These are phyloP conservation scores for Altica lythri DNA, from an alignment of 2,888 invertebrate genomes.

Conservation along the genomic window DNA sequence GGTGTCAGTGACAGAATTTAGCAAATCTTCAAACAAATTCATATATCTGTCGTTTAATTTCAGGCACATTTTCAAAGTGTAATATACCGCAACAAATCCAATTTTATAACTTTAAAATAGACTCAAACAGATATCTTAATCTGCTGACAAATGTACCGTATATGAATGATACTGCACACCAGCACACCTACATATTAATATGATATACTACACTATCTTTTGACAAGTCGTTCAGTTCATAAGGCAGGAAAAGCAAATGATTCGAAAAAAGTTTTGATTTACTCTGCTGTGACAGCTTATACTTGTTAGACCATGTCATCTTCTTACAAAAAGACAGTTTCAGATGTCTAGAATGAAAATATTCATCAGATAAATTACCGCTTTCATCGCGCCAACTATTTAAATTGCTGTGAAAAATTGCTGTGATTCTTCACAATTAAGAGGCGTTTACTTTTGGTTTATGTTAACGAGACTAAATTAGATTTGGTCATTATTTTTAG, in stretches of 20 bases:
- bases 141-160: conserved; percentile 22
- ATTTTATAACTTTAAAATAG: conserved; percentile 6
- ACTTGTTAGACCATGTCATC: conserved; percentile 39
- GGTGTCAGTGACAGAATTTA: no score
- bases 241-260: conserved; percentile 36
- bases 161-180: conserved; percentile 25
- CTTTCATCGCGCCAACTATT: conserved; percentile 48
- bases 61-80: conserved; percentile 5
- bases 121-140: conserved; percentile 4
- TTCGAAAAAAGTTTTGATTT: conserved; percentile 35
- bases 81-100: conserved; percentile 9
- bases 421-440: conserved; percentile 53
- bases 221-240: conserved; percentile 29
- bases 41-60: no score
- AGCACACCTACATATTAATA: conserved; percentile 29
- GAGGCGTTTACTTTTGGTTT: conserved; percentile 47
- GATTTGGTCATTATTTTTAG: conserved; percentile 40
- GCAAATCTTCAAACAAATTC: no score
- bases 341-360: conserved; percentile 25
- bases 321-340: conserved; percentile 31
- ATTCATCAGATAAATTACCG: conserved; percentile 45
- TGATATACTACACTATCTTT: conserved; percentile 14
- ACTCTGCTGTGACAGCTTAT: conserved; percentile 30
- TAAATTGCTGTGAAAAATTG: conserved; percentile 52
- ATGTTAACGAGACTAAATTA: conserved; percentile 46